These are phyloP conservation scores for Crotalus tigris DNA, from an alignment of 2,113 vertebrate genomes.

Conservation along the genomic window DNA sequence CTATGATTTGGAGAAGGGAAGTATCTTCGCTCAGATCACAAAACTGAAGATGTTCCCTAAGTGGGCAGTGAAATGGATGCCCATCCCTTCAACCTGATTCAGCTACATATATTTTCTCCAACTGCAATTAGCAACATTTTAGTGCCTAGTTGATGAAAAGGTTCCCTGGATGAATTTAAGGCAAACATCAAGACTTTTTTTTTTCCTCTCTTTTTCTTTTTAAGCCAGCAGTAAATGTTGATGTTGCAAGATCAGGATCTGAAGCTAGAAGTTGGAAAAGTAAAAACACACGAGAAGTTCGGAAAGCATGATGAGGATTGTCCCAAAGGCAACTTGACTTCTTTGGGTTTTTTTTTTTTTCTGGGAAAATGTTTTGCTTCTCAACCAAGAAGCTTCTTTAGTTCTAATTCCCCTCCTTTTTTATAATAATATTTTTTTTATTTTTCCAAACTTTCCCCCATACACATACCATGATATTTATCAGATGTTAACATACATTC, in stretches of 20 bases:
- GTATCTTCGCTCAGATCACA: not conserved
- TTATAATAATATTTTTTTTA: no score
- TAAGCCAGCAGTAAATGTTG: not conserved
- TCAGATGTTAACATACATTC: no score
- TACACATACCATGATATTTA: no score
- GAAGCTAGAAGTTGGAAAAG: not conserved
- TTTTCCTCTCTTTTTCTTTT: not conserved
- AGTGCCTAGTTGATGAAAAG: not conserved
- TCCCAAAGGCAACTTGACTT: no score
- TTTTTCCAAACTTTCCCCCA: no score
- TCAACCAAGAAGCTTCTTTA: not conserved
- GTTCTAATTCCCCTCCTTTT: no score
- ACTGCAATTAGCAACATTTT: not conserved
- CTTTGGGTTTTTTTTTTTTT: not conserved
- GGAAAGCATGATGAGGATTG: accelerated
- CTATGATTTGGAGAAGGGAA: not conserved
- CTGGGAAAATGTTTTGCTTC: not conserved
- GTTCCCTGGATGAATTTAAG: not conserved
- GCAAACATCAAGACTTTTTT: not conserved
- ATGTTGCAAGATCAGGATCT: not conserved
- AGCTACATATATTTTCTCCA: not conserved
- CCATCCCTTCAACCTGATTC: not conserved
- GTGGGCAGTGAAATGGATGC: not conserved
- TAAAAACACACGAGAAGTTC: not conserved
- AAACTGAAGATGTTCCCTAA: not conserved